Evolutionary conservation across 2,113 vertebrate genomes (phyloP).

Genomic region (Cryptomyrus ogoouensis): DNA sequence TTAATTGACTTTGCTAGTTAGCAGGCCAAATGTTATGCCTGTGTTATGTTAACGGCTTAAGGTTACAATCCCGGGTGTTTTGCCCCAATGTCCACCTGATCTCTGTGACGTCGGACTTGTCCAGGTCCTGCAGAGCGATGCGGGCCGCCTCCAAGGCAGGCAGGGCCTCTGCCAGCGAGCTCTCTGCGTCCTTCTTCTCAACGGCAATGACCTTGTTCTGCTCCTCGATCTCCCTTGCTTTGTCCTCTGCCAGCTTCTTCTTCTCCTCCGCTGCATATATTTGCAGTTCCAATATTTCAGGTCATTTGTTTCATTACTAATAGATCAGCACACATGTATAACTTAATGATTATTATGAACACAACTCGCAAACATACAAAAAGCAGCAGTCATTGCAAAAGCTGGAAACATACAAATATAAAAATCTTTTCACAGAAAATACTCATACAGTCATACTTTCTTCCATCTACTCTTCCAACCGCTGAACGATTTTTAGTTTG

Average conservation of each 20-base stretch:
- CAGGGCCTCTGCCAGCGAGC: slow-evolving; percentile 77
- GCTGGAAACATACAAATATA: not conserved
- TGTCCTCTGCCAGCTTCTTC: slow-evolving; percentile 78
- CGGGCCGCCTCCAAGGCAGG: slow-evolving; percentile 83
- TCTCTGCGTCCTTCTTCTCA: slow-evolving; percentile 82
- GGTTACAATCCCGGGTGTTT: not conserved
- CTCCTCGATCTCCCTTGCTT: slow-evolving; percentile 81
- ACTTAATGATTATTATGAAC: not conserved
- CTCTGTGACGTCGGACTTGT: slow-evolving; percentile 90
- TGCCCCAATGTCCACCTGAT: slow-evolving; percentile 67
- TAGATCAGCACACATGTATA: not conserved
- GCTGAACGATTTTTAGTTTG: not conserved
- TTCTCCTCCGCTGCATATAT: slow-evolving; percentile 81
- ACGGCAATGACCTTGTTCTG: slow-evolving; percentile 81
- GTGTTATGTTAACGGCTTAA: not conserved
- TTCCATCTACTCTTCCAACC: not conserved
- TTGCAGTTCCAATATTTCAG: not conserved
- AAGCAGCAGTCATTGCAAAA: not conserved
- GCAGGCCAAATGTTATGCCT: not conserved
- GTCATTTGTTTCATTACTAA: not conserved
- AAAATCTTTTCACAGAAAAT: not conserved
- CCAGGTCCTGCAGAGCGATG: slow-evolving; percentile 80
- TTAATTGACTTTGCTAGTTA: not conserved
- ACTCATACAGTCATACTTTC: not conserved
- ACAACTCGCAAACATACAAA: not conserved